A percentile compares a stretch with the other conserved stretches of the same genome.
Conservation (phyloP, 2,113 vertebrate species). For the Cynopterus brachyotis region DNA sequence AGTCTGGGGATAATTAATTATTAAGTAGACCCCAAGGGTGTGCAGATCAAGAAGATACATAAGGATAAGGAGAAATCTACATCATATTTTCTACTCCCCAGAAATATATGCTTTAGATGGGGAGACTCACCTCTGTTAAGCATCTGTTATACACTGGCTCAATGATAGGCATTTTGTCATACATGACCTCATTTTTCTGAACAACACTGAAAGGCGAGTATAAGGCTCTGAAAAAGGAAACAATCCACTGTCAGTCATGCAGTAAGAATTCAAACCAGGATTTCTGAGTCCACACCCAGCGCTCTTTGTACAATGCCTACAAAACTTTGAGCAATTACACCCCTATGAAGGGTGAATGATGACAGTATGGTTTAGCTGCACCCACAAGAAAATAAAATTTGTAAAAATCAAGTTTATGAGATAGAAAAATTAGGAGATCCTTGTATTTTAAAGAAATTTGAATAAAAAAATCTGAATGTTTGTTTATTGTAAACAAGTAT, state of each 20-base stretch:
- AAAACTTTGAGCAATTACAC: not conserved
- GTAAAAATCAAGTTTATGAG: not conserved
- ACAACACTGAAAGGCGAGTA: not conserved
- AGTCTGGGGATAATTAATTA: not conserved
- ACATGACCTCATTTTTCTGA: not conserved
- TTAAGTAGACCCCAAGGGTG: not conserved
- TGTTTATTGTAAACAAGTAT: not conserved
- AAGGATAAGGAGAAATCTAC: not conserved
- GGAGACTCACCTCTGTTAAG: not conserved
- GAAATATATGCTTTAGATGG: not conserved
- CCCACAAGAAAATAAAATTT: not conserved
- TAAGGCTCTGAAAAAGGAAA: not conserved
- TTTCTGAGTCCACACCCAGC: not conserved
- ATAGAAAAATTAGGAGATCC: not conserved
- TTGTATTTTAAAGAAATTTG: not conserved
- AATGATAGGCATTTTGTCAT: not conserved
- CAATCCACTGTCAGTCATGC: not conserved
- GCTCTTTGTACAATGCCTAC: fast-evolving
- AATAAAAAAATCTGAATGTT: not conserved
- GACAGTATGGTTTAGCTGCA: not conserved
- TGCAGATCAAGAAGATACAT: not conserved
- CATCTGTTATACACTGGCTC: not conserved
- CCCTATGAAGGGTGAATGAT: not conserved
- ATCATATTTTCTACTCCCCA: not conserved
- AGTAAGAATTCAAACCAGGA: not conserved